Percentiles rank a stretch among this genome's conserved stretches.
Conservation (phyloP, 2,797 vertebrate genomes). For the Propithecus perrieri region DNA sequence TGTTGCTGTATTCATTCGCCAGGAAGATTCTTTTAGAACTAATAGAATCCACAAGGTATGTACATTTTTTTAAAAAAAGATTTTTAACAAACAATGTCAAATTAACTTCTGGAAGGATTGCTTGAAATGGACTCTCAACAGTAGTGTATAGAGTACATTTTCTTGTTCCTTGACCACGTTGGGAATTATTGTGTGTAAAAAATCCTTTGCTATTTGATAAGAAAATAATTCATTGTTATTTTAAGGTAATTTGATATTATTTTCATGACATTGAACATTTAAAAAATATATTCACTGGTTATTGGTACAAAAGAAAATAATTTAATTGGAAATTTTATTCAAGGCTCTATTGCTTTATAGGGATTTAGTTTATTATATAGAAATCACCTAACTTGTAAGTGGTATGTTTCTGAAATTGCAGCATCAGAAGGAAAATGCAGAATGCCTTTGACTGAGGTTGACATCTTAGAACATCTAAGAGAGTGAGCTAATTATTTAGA, state of each 20-base stretch:
- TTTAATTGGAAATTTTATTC: constrained; percentile 7
- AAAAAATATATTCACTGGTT: not conserved
- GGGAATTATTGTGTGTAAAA: not conserved
- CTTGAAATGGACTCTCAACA: not conserved
- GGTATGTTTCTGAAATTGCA: not conserved
- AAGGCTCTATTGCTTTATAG: not conserved
- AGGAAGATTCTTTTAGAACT: not conserved
- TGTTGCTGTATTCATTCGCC: not conserved
- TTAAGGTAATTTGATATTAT: not conserved
- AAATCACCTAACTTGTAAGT: not conserved
- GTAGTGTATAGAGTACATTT: not conserved
- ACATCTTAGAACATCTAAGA: not conserved
- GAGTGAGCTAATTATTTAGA: not conserved
- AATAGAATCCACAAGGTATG: not conserved
- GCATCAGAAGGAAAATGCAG: not conserved
- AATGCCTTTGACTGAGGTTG: not conserved
- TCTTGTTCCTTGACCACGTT: not conserved
- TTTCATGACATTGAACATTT: not conserved
- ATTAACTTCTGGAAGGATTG: not conserved
- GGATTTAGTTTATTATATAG: not conserved
- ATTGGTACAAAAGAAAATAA: not conserved
- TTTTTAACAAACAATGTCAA: not conserved
- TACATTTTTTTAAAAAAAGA: not conserved
- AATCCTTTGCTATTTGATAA: constrained; percentile 18
- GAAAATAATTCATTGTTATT: not conserved